Evolutionary conservation across 64 coral and sea anemone genomes (phyloP).

Genomic region (Montipora cactus): DNA sequence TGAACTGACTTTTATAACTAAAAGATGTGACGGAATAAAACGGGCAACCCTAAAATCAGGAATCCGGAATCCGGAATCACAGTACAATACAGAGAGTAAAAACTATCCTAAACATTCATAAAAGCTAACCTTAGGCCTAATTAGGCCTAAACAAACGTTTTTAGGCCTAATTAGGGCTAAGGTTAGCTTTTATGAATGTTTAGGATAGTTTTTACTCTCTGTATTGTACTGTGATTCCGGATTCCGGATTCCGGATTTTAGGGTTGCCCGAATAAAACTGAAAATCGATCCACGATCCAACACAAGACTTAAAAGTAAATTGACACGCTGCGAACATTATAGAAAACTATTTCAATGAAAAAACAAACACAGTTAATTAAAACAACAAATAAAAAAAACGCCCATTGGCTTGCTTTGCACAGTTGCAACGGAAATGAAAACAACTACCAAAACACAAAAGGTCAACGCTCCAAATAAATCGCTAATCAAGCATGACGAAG

Average conservation of each 20-base stretch:
- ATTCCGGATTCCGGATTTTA: too few relatives aligned
- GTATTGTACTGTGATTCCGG: too few relatives aligned
- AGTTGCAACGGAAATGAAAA: not conserved
- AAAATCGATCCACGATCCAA: constrained; percentile 12
- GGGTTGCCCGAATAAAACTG: not conserved
- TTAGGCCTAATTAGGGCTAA: too few relatives aligned
- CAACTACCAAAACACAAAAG: not conserved
- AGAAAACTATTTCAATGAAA: not conserved
- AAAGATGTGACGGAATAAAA: not conserved
- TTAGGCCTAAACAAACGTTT: too few relatives aligned
- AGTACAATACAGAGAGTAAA: too few relatives aligned
- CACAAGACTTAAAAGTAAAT: constrained; percentile 16
- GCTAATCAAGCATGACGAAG: not conserved
- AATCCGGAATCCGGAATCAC: too few relatives aligned
- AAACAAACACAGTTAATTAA: not conserved
- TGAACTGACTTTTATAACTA: not conserved
- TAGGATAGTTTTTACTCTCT: too few relatives aligned
- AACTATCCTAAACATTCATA: too few relatives aligned
- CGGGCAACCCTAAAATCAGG: too few relatives aligned
- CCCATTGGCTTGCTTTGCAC: not conserved
- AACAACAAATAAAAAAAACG: not conserved
- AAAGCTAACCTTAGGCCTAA: too few relatives aligned
- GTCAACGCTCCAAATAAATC: not conserved
- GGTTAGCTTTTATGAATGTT: too few relatives aligned
- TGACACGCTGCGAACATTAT: not conserved